A percentile compares a stretch with the other conserved stretches of the same genome.
Conservation (phyloP, 2,888 invertebrate genomes). For the Nyleta sp. region DNA sequence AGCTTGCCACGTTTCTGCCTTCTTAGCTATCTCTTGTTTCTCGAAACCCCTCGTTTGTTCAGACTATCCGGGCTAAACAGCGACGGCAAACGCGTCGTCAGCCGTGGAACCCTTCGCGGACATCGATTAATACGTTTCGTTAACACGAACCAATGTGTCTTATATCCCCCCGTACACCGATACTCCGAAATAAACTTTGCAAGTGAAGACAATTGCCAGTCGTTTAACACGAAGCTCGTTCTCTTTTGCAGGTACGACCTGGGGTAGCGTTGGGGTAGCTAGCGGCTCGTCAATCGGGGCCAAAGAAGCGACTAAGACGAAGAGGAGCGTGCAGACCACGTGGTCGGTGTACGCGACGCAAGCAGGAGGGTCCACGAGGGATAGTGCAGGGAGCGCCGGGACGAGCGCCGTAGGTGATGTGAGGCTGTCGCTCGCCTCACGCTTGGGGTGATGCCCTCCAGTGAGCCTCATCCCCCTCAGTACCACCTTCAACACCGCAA, state of each 20-base stretch:
- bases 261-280: slow-evolving; percentile 80
- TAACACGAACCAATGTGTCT: not conserved
- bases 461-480: slow-evolving; percentile 82
- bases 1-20: slow-evolving; percentile 78
- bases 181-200: too few relatives aligned
- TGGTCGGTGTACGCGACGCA: slow-evolving; percentile 66
- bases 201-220: too few relatives aligned
- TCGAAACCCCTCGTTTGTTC: slow-evolving; percentile 73
- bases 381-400: slow-evolving; percentile 73
- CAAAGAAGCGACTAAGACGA: slow-evolving; percentile 68
- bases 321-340: slow-evolving; percentile 64
- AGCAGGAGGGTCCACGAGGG: slow-evolving; percentile 67
- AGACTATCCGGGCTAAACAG: slow-evolving; percentile 74
- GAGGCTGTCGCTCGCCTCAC: slow-evolving; percentile 81
- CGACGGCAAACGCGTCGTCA: too few relatives aligned
- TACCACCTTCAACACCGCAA: slow-evolving; percentile 81
- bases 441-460: slow-evolving; percentile 82
- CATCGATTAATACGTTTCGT: not conserved
- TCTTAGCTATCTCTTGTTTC: slow-evolving; percentile 73
- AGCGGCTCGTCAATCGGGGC: slow-evolving; percentile 74
- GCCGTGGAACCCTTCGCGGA: slow-evolving; percentile 3
- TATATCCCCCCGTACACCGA: too few relatives aligned
- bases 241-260: slow-evolving; percentile 79
- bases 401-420: slow-evolving; percentile 80
- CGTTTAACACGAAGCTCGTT: slow-evolving; percentile 1